Evolutionary conservation across 2,113 vertebrate species (phyloP), one percentile per base, ranked within the genome.

Genomic region (Siniperca knerii): DNA sequence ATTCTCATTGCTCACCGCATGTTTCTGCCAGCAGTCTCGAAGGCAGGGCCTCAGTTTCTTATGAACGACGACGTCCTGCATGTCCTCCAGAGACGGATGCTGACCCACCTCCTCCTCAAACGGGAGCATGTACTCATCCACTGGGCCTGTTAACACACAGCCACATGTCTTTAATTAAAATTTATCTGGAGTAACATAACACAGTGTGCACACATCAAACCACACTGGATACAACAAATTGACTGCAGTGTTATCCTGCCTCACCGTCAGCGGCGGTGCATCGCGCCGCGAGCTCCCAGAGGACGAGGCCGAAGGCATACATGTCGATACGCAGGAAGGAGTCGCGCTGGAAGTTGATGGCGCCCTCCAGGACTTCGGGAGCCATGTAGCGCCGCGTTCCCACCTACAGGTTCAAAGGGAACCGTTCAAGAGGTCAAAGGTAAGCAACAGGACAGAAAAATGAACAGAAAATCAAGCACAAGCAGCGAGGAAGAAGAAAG

Each of bases 31-130:
- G 84, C 97, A 98, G 91, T 99, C 98, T 90, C 98, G 93, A 68
- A 99, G 95, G 75, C 97, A 93, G 10, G 98, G 98, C 84, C 98
- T 96, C 95, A 98, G 97, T 92, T 99, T 99, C 96, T 99, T 99
- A 92, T 99, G 98, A 73, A 99, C 98, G 35, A 99, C 98, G 1
- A 99, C 98, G 6, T 99, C 98, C 95, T 99, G 98, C 97, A 99
- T 99, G 94, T 99, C 98, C 96, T 99, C 98, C 60, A 99, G 96
- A 72, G 98, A 99, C 16, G 98, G 98, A 92, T 99, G 98, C 93
- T 99, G 97, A n/a, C 98, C 98, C 75, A 98, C 97, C 94, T 99
- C 98, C 92, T 99, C 98, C 92, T 99, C 98, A 70, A 99, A 99
- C 0, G 98, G 98, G 84, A 99, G 95, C 96, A 98, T 97, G 93